phyloP scores from a whole-genome alignment of 2,888 invertebrate genomes.

The Lithophane socia region DNA sequence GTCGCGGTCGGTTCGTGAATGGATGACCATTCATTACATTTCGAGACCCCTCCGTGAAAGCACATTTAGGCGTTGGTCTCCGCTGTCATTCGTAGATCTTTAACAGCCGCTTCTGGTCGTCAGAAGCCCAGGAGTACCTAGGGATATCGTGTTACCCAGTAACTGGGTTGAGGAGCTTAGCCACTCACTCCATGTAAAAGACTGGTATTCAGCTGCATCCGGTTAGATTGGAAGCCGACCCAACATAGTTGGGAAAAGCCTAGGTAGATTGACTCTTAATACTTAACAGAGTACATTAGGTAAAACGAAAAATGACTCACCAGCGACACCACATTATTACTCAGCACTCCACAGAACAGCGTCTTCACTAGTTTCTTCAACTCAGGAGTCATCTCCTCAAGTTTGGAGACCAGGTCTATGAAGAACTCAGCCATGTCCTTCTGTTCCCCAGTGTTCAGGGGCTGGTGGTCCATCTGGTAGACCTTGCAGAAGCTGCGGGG shows the following conservation, averaged over 20 bases:
- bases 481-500: constrained; percentile 98
- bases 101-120: too few relatives aligned
- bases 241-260: too few relatives aligned
- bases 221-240: too few relatives aligned
- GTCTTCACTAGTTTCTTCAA: constrained; percentile 97
- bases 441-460: constrained; percentile 98
- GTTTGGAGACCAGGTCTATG: constrained; percentile 98
- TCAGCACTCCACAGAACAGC: constrained; percentile 97
- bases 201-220: not conserved
- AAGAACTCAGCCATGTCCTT: constrained; percentile 99
- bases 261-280: not conserved
- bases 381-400: constrained; percentile 98
- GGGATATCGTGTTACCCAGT: too few relatives aligned
- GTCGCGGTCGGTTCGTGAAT: too few relatives aligned
- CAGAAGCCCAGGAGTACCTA: too few relatives aligned
- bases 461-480: constrained; percentile 99
- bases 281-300: not conserved
- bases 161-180: too few relatives aligned
- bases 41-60: too few relatives aligned
- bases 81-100: too few relatives aligned
- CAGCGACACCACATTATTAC: constrained; percentile 98
- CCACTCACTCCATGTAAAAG: too few relatives aligned
- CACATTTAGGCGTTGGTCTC: too few relatives aligned
- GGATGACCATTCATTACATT: too few relatives aligned
- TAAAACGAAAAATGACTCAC: constrained; percentile 83